Evolutionary conservation across 37 sponge, comb jelly and placozoan species (phyloP).

Genomic region (Spongia lamella): DNA sequence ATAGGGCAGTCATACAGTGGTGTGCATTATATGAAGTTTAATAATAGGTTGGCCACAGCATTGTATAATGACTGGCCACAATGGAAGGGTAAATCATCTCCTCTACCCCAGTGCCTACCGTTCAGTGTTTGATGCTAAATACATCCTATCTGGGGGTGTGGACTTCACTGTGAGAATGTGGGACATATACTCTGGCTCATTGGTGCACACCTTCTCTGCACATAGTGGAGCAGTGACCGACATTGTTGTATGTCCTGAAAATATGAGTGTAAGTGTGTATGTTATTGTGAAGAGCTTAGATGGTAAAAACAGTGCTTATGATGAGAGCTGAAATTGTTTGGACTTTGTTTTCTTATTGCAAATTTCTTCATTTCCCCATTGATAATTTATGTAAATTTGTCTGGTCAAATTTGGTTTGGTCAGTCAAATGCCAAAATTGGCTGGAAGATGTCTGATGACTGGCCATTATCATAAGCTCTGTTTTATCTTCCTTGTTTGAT

Average conservation of each 20-base stretch:
- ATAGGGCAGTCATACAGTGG: not conserved
- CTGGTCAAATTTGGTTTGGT: too few species aligned
- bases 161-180: conserved; percentile 93
- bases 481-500: not conserved
- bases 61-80: conserved; percentile 74
- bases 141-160: conserved; percentile 79
- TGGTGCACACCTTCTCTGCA: conserved; percentile 75
- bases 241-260: conserved; percentile 72
- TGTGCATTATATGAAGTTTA: conserved; percentile 9
- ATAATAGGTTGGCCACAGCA: conserved; percentile 76
- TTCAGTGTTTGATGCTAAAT: conserved; percentile 55
- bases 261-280: conserved; percentile 50
- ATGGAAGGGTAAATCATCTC: conserved; percentile 65
- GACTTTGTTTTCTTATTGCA: not conserved
- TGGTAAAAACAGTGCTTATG: not conserved
- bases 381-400: too few species aligned
- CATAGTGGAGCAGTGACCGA: conserved; percentile 77
- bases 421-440: too few species aligned
- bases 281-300: too few species aligned
- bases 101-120: conserved; percentile 76
- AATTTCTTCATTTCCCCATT: too few species aligned
- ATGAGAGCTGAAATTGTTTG: not conserved
- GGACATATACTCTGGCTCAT: conserved; percentile 73
- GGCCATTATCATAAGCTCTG: too few species aligned
- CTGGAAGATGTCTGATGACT: too few species aligned